phyloP scores from a whole-genome alignment of 2,797 vertebrate genomes.

The Heteromormyrus szaboi region DNA sequence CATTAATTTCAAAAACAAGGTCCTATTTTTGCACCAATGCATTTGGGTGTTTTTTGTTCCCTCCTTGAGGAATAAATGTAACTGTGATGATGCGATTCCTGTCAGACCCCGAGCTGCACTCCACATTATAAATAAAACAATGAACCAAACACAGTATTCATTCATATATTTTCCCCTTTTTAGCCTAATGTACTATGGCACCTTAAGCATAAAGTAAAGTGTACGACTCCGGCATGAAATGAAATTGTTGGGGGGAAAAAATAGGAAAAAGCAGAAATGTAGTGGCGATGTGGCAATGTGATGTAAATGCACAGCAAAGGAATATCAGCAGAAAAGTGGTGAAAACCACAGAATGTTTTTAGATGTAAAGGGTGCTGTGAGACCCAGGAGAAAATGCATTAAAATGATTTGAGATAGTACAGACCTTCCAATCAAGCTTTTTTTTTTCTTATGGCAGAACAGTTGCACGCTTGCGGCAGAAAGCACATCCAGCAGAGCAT shows the following conservation, averaged over 20 bases:
- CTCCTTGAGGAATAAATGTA: background rate
- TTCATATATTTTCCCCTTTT: background rate
- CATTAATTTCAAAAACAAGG: background rate
- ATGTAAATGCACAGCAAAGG: background rate
- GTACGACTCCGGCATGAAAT: background rate
- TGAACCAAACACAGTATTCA: background rate
- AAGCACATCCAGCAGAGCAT: slow-evolving; percentile 2
- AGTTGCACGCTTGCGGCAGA: slow-evolving; percentile 7
- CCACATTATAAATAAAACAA: background rate
- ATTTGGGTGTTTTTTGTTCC: background rate
- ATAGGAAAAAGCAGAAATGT: background rate
- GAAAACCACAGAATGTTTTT: slow-evolving; percentile 13
- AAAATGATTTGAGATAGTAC: background rate
- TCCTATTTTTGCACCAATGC: background rate
- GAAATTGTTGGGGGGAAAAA: background rate
- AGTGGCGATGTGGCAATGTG: background rate
- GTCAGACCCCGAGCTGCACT: background rate
- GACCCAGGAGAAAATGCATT: slow-evolving; percentile 14
- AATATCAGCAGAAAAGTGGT: background rate
- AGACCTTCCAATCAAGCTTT: slow-evolving; percentile 7
- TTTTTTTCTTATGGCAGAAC: slow-evolving; percentile 13
- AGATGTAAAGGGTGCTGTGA: background rate
- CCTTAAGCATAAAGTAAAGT: background rate
- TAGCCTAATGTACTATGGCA: background rate
- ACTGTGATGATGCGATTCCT: background rate